Evolutionary conservation across 2,888 invertebrate species (phyloP).

Genomic region (Thalpophila matura): DNA sequence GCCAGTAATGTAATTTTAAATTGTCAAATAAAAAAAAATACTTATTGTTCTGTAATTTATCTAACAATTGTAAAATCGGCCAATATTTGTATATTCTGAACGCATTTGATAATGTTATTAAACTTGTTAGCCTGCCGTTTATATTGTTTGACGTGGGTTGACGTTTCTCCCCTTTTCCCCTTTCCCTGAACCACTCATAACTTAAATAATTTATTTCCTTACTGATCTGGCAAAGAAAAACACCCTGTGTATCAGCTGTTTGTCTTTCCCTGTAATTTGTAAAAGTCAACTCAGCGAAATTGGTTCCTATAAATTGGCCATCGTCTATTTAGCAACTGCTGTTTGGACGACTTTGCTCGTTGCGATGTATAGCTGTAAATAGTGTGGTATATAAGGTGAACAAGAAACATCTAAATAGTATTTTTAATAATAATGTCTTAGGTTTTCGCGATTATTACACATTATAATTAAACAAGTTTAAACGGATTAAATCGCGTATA

Average conservation of each 20-base stretch:
- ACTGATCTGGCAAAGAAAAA: slow-evolving; percentile 38
- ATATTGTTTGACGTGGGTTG: slow-evolving; percentile 69
- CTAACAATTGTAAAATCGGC: neutral
- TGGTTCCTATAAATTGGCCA: slow-evolving; percentile 46
- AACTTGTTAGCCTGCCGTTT: slow-evolving; percentile 64
- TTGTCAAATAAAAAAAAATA: no score
- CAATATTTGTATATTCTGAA: slow-evolving; percentile 26
- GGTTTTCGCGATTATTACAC: no score
- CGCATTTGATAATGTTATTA: slow-evolving; percentile 54
- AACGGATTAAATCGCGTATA: no score
- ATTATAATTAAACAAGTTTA: no score
- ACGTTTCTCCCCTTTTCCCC: slow-evolving; percentile 48
- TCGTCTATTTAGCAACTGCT: slow-evolving; percentile 35
- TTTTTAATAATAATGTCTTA: no score
- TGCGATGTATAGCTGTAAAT: neutral
- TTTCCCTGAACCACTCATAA: slow-evolving; percentile 51
- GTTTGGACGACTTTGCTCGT: slow-evolving; percentile 12
- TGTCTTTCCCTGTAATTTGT: slow-evolving; percentile 53
- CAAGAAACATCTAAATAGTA: neutral
- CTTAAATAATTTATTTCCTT: slow-evolving; percentile 56
- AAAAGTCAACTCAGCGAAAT: slow-evolving; percentile 58
- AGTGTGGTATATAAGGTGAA: neutral
- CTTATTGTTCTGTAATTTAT: neutral
- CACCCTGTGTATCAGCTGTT: slow-evolving; percentile 52
- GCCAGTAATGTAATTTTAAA: no score